Base-by-base conservation (phyloP, 2,888 invertebrate genomes). In the Geophilus truncorum region DNA sequence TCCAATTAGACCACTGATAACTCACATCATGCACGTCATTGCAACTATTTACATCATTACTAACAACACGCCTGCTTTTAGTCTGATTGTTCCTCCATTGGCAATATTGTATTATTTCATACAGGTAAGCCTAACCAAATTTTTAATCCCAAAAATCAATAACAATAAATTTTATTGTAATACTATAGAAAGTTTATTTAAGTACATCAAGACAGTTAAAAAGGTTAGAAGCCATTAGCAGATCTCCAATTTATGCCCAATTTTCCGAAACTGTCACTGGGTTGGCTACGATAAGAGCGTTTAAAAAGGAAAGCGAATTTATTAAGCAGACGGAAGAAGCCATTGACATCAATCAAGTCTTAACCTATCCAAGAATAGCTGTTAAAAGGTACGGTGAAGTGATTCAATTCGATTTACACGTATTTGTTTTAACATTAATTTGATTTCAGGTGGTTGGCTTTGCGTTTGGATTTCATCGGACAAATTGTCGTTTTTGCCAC, bases 401-500 rank as follows among this genome's bases (percentile, higher is more conserved):
- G 4, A 4, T 15, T 3, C 15, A 5, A 45, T 10, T 45, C 45
- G 3, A n/a, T 45, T 45, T 45, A 45, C 5, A 9, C 4, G 5
- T n/a, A n/a, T 75, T 12, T 12, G 21, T 75, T 75, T 28, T 21
- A 75, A 3, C 7, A 21, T n/a, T 21, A 21, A 12, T 81, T n/a
- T 81, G 51, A 21, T 36, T 80, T n/a, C 81, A 92, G 96, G 85
- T 98, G 98, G 98, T 89, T 98, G 84, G 96, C 97, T 0, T 91
- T 99, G 36, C 91, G 98, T 36, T 89, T 98, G 82, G 98, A 99
- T 89, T 95, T 96, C 92, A 93, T 98, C 82, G 98, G 98, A 83
- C 98, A 98, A 88, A 89, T 94, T 82, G 95, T 98, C 83, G 97
- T 98, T 83, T 92, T 98, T 86, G 97, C 97, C 87, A 92, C 98